A percentile compares a stretch with the other conserved stretches of the same genome.
Evolutionary conservation across 2,797 vertebrate species (phyloP).

Genomic region (Muscicapa striata): DNA sequence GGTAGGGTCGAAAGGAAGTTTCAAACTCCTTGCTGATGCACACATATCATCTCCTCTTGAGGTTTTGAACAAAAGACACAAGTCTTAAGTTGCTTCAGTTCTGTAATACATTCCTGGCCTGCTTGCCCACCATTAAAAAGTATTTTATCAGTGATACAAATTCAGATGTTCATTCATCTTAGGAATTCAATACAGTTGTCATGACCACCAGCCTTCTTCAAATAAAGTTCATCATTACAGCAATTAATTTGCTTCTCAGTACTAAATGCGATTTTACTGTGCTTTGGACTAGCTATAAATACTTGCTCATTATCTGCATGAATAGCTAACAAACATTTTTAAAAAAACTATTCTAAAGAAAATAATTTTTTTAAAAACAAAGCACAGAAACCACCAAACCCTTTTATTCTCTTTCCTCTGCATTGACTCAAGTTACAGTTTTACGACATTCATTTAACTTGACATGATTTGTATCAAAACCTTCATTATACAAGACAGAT

Average conservation of each 20-base stretch:
- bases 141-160: neutral
- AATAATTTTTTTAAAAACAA: neutral
- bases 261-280: neutral
- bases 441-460: slow-evolving; percentile 7
- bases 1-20: neutral
- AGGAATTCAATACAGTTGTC: neutral
- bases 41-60: neutral
- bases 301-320: neutral
- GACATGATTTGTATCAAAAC: slow-evolving; percentile 8
- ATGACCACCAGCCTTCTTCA: neutral
- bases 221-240: neutral
- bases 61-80: neutral
- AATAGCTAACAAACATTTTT: neutral
- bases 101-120: neutral
- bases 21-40: neutral
- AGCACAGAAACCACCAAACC: neutral
- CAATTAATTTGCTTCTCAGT: neutral
- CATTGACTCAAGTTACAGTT: neutral
- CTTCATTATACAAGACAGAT: slow-evolving; percentile 20
- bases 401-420: neutral
- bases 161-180: neutral
- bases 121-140: neutral
- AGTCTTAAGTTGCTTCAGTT: neutral
- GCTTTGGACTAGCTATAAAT: neutral
- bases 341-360: neutral